Evolutionary conservation across 2,797 vertebrate species (phyloP).

Genomic region (Aythya fuligula): DNA sequence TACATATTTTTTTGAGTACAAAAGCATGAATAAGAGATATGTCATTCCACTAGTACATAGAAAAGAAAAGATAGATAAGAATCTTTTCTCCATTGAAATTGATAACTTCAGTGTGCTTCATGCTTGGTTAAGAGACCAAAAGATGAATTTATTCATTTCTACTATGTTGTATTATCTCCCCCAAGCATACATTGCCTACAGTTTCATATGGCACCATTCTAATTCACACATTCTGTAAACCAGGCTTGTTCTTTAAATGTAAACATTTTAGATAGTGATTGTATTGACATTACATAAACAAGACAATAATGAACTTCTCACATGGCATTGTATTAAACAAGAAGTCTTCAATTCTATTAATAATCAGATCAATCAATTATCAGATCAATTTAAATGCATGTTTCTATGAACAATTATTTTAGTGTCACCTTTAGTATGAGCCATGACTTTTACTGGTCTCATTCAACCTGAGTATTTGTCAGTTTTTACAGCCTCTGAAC

Average conservation of each 20-base stretch:
- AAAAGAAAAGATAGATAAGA: neutral
- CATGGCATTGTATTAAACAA: neutral
- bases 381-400: neutral
- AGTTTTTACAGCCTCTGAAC: neutral
- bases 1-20: neutral
- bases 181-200: neutral
- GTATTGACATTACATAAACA: neutral
- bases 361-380: neutral
- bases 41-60: neutral
- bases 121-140: neutral
- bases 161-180: neutral
- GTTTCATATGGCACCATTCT: neutral
- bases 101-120: neutral
- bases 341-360: neutral
- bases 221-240: neutral
- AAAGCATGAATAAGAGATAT: neutral
- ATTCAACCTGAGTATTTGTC: neutral
- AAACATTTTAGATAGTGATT: neutral
- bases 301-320: neutral
- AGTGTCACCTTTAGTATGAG: neutral
- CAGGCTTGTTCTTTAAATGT: neutral
- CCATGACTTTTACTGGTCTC: neutral
- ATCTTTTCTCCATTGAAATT: neutral
- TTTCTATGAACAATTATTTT: neutral
- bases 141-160: neutral